Base-by-base conservation (phyloP, 2,797 vertebrate species). In the Sciurus vulgaris region DNA sequence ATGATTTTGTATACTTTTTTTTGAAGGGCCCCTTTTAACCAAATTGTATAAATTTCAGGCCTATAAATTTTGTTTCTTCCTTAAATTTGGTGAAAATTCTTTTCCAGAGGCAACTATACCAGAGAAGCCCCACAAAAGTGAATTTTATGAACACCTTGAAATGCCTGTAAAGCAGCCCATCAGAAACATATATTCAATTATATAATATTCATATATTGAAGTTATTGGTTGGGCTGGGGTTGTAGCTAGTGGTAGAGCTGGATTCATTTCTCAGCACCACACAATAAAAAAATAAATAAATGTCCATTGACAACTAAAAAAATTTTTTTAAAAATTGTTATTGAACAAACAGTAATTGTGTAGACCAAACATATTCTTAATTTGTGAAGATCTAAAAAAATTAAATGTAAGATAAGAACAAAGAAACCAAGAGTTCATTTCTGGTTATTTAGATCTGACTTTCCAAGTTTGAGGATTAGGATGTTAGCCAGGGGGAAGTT, bases 31-130 rank as follows among this genome's bases (percentile, higher is more conserved):
- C 24, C 9, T 74, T n/a, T 35, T 20, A 54, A 11, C 17, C 15
- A 20, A 74, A 67, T 67, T 78, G 3, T 28, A 20, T 38, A 83
- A 18, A 22, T 11, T 86, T 83, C 14, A 35, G 49, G 4, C 22
- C 24, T 15, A 7, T 73, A 65, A 76, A 89, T 81, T 86, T 28
- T n/a, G n/a, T 61, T n/a, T 24, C 63, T 33, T 8, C 33, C 18
- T 87, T 95, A 24, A 41, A 44, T 49, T 65, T 87, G 33, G 28
- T 59, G 82, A 85, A 73, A 69, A 24, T 85, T 84, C 30, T 76
- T 93, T 65, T 82, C 76, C n/a, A 92, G 73, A 82, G 38, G 22
- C 30, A 87, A 30, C 17, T 94, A 82, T 12, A 78, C 44, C 38
- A 35, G 63, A 85, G 41, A 69, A 11, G 24, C 18, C 51, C 59